These are phyloP conservation scores for Hymenopus coronatus DNA, from an alignment of 2,888 invertebrate species.

Conservation along the genomic window DNA sequence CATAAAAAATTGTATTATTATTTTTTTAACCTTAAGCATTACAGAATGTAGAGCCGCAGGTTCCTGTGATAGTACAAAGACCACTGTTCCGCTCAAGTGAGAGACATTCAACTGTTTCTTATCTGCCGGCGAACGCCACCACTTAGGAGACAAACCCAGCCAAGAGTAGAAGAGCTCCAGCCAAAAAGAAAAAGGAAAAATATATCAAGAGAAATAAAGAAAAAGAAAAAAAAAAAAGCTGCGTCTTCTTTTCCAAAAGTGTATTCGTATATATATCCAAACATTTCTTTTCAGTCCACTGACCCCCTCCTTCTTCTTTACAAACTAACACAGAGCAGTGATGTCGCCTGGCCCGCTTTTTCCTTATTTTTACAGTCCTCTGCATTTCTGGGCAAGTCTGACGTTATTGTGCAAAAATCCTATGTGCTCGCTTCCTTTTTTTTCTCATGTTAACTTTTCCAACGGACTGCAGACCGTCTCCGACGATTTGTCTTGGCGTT, in stretches of 20 bases:
- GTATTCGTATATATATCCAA: conserved; percentile 13
- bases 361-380: conserved; percentile 10
- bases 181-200: background rate
- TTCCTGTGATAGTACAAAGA: background rate
- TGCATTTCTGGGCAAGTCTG: conserved; percentile 8
- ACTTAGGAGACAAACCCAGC: background rate
- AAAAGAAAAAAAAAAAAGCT: background rate
- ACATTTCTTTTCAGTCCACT: conserved; percentile 4
- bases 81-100: background rate
- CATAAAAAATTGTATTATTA: too few species aligned
- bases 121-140: background rate
- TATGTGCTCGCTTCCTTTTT: background rate
- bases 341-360: background rate
- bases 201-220: too few species aligned
- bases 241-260: conserved; percentile 1
- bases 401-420: conserved; percentile 5
- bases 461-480: background rate
- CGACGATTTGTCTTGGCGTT: background rate
- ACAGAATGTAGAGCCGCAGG: too few species aligned
- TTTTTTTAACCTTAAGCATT: too few species aligned
- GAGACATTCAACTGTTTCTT: background rate
- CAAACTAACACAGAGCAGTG: background rate
- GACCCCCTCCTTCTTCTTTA: background rate
- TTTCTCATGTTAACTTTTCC: background rate
- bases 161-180: background rate